Evolutionary conservation across 2,113 vertebrate genomes (phyloP).

Genomic region (Heterotilapia buettikoferi): DNA sequence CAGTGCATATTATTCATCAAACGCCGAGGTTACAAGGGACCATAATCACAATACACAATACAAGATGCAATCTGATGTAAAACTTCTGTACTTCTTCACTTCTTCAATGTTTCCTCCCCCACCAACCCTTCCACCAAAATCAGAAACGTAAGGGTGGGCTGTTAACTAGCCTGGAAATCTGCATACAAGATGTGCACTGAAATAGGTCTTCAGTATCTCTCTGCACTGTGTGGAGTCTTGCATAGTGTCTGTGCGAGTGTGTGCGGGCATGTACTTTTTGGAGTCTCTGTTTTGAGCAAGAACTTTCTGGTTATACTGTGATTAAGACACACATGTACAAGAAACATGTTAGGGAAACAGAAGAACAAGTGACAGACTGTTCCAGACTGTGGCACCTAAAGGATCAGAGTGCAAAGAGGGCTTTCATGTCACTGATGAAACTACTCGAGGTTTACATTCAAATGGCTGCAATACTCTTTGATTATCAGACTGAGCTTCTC

Average conservation of each 20-base stretch:
- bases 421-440: constrained; percentile 13
- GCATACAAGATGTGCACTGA: constrained; percentile 1
- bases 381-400: constrained; percentile 8
- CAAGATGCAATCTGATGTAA: background rate
- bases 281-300: constrained; percentile 18
- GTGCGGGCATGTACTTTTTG: background rate
- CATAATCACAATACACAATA: background rate
- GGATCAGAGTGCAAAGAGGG: constrained; percentile 36
- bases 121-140: background rate
- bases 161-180: background rate
- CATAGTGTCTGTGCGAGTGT: background rate
- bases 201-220: background rate
- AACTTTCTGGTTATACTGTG: constrained; percentile 35
- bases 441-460: background rate
- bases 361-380: constrained; percentile 23
- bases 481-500: background rate
- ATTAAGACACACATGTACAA: constrained; percentile 38
- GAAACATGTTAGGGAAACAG: background rate
- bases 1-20: background rate
- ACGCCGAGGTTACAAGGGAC: background rate
- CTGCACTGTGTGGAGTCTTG: background rate
- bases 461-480: background rate
- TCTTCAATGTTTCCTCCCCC: background rate
- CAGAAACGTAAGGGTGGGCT: background rate
- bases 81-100: background rate